Evolutionary conservation across 2,797 vertebrate species (phyloP), one percentile per base, ranked within the genome.

Genomic region (Catostomus latipinnis): DNA sequence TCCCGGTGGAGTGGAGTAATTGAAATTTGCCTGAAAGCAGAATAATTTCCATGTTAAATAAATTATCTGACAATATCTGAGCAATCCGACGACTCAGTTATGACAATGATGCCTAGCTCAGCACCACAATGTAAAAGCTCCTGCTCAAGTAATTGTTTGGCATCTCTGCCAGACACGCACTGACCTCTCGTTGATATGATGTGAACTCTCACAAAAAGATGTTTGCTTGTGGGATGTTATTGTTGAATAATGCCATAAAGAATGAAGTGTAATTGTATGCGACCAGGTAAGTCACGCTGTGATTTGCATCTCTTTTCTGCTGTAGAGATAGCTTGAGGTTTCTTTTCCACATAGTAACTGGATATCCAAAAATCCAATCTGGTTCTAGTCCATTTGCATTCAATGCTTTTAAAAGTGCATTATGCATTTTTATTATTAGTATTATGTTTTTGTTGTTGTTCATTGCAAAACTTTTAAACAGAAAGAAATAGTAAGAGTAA

Each of bases 41-140:
- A 74, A 81, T 78, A 68, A 82, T 84, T 88, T 82, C 81, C 79
- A 82, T 85, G 84, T 87, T 82, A 84, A 86, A 85, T 83, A 82
- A 83, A 82, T 84, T 69, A 85, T 74, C 85, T 76, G 81, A 84
- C 82, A 86, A 82, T 81, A 88, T 79, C 82, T 82, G 82, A 83
- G 81, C 80, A 77, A 83, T 81, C 78, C 80, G 68, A 71, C 81
- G 78, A 74, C 72, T 86, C 75, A 66, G 74, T 86, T 82, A 78
- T 78, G 79, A 73, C 76, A 82, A 77, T 71, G 71, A 69, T 68
- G 78, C 71, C 54, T 14, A 82, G 77, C 80, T 83, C 74, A 72
- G 68, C 78, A 53, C 71, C 74, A 65, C 74, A 81, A 76, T 71
- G 71, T 76, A 75, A 82, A 81, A 73, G 73, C 69, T 48, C 45